Evolutionary conservation across 2,888 invertebrate species (phyloP).

Genomic region (Belgica antarctica): DNA sequence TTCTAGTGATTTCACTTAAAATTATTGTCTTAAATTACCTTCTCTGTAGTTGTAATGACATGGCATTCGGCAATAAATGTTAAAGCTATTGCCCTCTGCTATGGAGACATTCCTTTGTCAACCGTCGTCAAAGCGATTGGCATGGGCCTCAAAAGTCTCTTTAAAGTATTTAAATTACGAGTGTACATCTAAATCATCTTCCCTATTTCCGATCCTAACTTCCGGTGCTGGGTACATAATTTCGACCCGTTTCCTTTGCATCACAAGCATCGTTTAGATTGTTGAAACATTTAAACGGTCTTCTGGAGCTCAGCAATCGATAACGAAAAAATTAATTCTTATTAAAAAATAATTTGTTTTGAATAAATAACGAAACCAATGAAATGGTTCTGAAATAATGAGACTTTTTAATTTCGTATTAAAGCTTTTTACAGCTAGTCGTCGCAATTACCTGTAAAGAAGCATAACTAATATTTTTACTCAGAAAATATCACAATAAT

Average conservation of each 20-base stretch:
- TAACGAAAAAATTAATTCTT: background rate
- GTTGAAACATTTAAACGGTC: background rate
- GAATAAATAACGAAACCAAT: too few species aligned
- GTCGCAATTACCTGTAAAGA: too few species aligned
- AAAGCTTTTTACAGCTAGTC: background rate
- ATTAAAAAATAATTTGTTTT: too few species aligned
- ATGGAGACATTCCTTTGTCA: slow-evolving; percentile 14
- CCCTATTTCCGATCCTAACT: too few species aligned
- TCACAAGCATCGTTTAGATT: slow-evolving; percentile 12
- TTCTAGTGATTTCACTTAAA: slow-evolving; percentile 10
- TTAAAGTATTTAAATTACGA: background rate
- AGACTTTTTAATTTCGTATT: background rate
- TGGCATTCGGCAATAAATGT: background rate
- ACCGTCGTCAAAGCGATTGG: background rate
- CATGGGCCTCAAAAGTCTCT: background rate
- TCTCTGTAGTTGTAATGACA: background rate
- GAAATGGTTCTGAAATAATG: too few species aligned
- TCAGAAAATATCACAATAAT: slow-evolving; percentile 17
- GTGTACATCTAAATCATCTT: too few species aligned
- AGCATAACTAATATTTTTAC: too few species aligned
- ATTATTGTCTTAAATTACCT: too few species aligned
- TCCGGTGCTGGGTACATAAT: slow-evolving; percentile 16
- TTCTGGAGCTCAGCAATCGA: slow-evolving; percentile 14
- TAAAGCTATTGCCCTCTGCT: slow-evolving; percentile 18
- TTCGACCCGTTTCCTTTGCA: background rate